Percentiles rank a stretch among this genome's conserved stretches.
Conservation (phyloP, 2,113 vertebrate genomes). For the Peromyscus leucopus region DNA sequence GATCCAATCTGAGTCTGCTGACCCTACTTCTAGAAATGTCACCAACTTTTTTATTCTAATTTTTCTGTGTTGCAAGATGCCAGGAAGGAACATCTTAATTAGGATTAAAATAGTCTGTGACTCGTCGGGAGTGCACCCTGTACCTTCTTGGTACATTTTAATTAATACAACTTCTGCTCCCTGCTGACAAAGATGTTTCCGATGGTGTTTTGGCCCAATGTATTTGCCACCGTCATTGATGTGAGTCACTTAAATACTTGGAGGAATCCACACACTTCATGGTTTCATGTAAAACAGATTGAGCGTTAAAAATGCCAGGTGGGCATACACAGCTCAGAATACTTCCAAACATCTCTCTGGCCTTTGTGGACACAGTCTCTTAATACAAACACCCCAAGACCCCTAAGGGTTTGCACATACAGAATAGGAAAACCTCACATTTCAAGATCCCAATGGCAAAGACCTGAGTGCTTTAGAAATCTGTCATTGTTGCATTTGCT, state of each 20-base stretch:
- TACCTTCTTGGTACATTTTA: constrained; percentile 81
- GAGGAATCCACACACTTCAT: constrained; percentile 61
- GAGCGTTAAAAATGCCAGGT: constrained; percentile 15
- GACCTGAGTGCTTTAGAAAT: constrained; percentile 1
- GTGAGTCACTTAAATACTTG: constrained; percentile 76
- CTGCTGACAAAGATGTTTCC: constrained; percentile 78
- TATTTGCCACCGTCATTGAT: constrained; percentile 72
- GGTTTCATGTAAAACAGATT: constrained; percentile 44
- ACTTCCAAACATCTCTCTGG: not conserved
- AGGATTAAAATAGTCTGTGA: constrained; percentile 79
- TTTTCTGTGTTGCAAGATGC: constrained; percentile 53
- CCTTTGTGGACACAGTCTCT: not conserved
- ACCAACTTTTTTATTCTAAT: constrained; percentile 28
- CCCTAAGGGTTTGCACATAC: not conserved
- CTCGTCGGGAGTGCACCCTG: constrained; percentile 67
- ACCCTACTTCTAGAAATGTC: constrained; percentile 67
- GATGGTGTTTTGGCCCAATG: constrained; percentile 69
- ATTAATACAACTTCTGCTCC: constrained; percentile 82
- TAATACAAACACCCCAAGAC: not conserved
- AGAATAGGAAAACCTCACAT: not conserved
- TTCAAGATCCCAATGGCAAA: constrained; percentile 11
- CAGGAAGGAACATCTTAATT: constrained; percentile 77
- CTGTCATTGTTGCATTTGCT: not conserved
- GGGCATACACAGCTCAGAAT: not conserved
- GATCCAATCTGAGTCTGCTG: not conserved